Conservation (phyloP, 2,888 invertebrate genomes). For the Caenorhabditis angaria region DNA sequence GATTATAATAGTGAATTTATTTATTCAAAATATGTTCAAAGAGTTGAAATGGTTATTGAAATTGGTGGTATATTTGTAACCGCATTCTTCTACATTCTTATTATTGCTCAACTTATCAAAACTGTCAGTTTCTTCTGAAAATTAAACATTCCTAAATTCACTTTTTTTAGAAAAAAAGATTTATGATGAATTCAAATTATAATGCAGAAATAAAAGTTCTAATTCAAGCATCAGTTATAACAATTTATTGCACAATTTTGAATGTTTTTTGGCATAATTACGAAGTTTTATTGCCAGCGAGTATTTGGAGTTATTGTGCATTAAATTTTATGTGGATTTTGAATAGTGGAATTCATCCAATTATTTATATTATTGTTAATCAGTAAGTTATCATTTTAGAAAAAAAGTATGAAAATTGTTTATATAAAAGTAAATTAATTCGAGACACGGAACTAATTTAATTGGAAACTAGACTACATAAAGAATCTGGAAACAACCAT, state of each 20-base stretch:
- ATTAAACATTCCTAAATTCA: neutral
- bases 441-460: too few species aligned
- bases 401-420: too few species aligned
- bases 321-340: conserved; percentile 68
- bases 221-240: conserved; percentile 62
- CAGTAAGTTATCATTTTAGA: too few species aligned
- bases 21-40: conserved; percentile 50
- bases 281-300: conserved; percentile 54
- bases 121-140: conserved; percentile 52
- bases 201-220: conserved; percentile 61
- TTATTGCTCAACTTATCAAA: conserved; percentile 49
- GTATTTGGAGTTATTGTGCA: conserved; percentile 52
- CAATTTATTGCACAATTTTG: conserved; percentile 60
- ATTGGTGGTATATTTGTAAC: conserved; percentile 60
- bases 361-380: conserved; percentile 61
- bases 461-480: too few species aligned
- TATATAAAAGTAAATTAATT: too few species aligned
- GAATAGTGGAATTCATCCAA: conserved; percentile 63
- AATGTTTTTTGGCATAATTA: conserved; percentile 66
- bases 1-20: conserved; percentile 52
- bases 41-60: conserved; percentile 60
- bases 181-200: conserved; percentile 45
- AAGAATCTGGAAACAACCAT: too few species aligned
- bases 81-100: conserved; percentile 55
- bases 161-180: conserved; percentile 45